Evolutionary conservation across 2,888 invertebrate species (phyloP).

Genomic region (Oscheius onirici): DNA sequence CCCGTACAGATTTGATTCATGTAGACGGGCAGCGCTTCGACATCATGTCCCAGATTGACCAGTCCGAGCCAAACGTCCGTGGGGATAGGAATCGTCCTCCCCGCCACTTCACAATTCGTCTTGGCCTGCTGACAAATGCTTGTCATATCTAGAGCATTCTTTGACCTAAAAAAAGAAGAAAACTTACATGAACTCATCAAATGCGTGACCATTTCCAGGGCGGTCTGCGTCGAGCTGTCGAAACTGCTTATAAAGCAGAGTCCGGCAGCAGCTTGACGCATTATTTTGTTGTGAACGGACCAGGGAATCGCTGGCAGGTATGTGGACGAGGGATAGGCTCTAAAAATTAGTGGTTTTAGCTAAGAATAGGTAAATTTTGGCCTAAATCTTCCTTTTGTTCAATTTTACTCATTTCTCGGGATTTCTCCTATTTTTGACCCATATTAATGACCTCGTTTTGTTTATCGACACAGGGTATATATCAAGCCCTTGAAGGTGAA

Average conservation of each 20-base stretch:
- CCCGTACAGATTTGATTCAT: slow-evolving; percentile 29
- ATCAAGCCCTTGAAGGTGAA: no score
- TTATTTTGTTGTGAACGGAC: slow-evolving; percentile 14
- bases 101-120: slow-evolving; percentile 47
- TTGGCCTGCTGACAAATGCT: slow-evolving; percentile 43
- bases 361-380: background rate
- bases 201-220: slow-evolving; percentile 28
- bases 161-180: background rate
- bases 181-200: slow-evolving; percentile 28
- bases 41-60: slow-evolving; percentile 50
- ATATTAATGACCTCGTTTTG: no score
- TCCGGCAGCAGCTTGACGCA: slow-evolving; percentile 22
- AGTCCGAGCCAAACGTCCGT: slow-evolving; percentile 55
- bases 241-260: slow-evolving; percentile 20
- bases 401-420: no score
- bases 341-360: background rate
- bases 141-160: slow-evolving; percentile 42
- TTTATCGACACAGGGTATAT: no score
- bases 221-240: slow-evolving; percentile 10
- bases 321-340: slow-evolving; percentile 7
- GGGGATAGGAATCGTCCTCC: slow-evolving; percentile 52
- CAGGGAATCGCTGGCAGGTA: slow-evolving; percentile 15
- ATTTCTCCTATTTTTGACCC: no score
- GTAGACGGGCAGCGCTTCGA: slow-evolving; percentile 44
- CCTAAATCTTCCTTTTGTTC: no score